These are phyloP conservation scores for Prinia subflava DNA, from an alignment of 2,113 vertebrate genomes.

Conservation along the genomic window DNA sequence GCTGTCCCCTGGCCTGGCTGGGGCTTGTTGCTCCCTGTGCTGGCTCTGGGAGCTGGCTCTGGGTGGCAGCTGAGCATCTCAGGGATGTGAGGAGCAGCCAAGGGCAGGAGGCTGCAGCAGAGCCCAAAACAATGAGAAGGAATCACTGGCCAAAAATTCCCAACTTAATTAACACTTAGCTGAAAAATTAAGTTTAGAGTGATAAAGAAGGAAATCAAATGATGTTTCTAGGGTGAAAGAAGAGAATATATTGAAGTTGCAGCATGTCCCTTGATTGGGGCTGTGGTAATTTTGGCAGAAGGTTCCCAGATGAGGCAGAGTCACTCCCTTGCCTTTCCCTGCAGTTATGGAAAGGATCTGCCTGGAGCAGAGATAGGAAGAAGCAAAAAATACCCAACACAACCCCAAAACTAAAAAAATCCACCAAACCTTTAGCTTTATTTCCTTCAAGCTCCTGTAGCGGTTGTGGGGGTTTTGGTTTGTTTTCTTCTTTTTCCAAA, in stretches of 20 bases:
- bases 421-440: background rate
- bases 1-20: background rate
- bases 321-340: background rate
- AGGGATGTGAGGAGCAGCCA: background rate
- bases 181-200: background rate
- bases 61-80: background rate
- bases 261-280: background rate
- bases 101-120: background rate
- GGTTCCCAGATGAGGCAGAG: background rate
- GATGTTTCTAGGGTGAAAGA: background rate
- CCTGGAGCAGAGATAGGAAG: background rate
- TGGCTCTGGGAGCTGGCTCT: background rate
- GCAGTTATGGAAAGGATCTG: background rate
- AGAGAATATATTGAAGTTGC: background rate
- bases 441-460: background rate
- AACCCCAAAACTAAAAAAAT: background rate
- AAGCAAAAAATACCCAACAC: background rate
- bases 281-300: background rate
- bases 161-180: background rate
- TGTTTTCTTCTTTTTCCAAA: background rate
- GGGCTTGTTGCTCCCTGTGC: background rate
- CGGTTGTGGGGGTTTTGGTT: background rate
- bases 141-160: background rate
- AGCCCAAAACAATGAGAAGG: background rate
- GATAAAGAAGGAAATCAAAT: background rate